Percentiles rank a stretch among this genome's conserved stretches.
phyloP scores from a whole-genome alignment of 2,797 vertebrate genomes.

The Darevskia nairensis region DNA sequence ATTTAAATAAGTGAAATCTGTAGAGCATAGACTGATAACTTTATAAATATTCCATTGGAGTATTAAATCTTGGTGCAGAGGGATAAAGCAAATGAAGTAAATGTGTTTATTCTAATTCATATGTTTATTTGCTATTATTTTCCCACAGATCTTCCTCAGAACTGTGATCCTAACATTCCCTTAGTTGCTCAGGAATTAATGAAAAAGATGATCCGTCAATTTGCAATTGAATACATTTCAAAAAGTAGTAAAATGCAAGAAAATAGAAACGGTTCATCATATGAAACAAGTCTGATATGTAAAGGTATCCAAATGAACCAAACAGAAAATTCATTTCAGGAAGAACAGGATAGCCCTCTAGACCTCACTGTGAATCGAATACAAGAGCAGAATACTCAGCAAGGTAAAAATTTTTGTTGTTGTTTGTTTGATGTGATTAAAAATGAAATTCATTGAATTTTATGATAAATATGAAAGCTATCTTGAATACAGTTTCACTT shows the following conservation, averaged over 20 bases:
- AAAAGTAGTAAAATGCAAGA: conserved; percentile 93
- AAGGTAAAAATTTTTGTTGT: conserved; percentile 78
- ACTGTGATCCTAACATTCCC: conserved; percentile 96
- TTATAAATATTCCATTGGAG: conserved; percentile 26
- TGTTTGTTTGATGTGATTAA: conserved; percentile 32
- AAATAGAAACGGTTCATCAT: conserved; percentile 84
- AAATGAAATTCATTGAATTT: conserved; percentile 8
- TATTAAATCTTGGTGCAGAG: background rate
- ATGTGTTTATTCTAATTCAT: conserved; percentile 52
- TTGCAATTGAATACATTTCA: conserved; percentile 97
- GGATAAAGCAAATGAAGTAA: conserved; percentile 7
- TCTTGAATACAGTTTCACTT: conserved; percentile 18
- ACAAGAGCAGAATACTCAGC: conserved; percentile 85
- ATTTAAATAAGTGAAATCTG: conserved; percentile 10
- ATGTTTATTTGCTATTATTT: conserved; percentile 60
- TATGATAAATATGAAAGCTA: background rate
- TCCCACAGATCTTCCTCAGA: conserved; percentile 89
- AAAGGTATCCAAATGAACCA: conserved; percentile 84
- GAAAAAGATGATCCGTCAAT: conserved; percentile 98
- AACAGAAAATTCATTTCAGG: conserved; percentile 83
- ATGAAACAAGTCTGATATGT: conserved; percentile 83
- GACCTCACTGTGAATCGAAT: conserved; percentile 95
- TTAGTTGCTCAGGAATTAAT: conserved; percentile 98
- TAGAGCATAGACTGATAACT: background rate
- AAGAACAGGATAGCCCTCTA: conserved; percentile 91